These are phyloP conservation scores for Deilephila elpenor DNA, from an alignment of 2,888 invertebrate genomes.

Conservation along the genomic window DNA sequence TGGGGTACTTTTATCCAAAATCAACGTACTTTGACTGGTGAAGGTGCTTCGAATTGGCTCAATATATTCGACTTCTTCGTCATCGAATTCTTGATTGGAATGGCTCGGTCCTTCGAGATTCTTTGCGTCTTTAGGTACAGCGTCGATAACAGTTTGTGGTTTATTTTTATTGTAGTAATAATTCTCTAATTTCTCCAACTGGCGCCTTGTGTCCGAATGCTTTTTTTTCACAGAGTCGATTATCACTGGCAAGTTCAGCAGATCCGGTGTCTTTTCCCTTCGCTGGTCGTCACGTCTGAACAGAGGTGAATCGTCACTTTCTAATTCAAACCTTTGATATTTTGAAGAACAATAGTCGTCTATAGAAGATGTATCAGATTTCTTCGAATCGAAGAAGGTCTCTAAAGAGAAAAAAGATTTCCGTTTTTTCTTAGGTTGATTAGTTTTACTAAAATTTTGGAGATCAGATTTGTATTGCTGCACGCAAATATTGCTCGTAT, in stretches of 20 bases:
- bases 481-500: slow-evolving; percentile 73
- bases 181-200: slow-evolving; percentile 78
- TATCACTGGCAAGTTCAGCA: slow-evolving; percentile 76
- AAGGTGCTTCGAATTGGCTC: slow-evolving; percentile 81
- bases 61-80: slow-evolving; percentile 80
- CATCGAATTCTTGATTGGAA: slow-evolving; percentile 71
- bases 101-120: slow-evolving; percentile 73
- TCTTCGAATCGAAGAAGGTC: slow-evolving; percentile 80
- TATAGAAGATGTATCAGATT: slow-evolving; percentile 79
- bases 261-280: slow-evolving; percentile 75
- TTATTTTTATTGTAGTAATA: slow-evolving; percentile 79
- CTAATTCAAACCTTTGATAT: slow-evolving; percentile 80
- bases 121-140: slow-evolving; percentile 77
- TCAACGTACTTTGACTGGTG: slow-evolving; percentile 79
- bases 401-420: slow-evolving; percentile 83
- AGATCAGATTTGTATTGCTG: slow-evolving; percentile 67
- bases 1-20: slow-evolving; percentile 71
- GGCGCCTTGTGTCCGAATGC: slow-evolving; percentile 75
- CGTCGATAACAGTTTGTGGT: slow-evolving; percentile 73
- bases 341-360: slow-evolving; percentile 82
- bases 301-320: slow-evolving; percentile 80
- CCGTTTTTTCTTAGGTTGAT: slow-evolving; percentile 77
- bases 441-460: slow-evolving; percentile 70
- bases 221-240: slow-evolving; percentile 79
- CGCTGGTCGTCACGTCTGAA: slow-evolving; percentile 67